Evolutionary conservation across 2,113 vertebrate species (phyloP).

Genomic region (Gopherus flavomarginatus): DNA sequence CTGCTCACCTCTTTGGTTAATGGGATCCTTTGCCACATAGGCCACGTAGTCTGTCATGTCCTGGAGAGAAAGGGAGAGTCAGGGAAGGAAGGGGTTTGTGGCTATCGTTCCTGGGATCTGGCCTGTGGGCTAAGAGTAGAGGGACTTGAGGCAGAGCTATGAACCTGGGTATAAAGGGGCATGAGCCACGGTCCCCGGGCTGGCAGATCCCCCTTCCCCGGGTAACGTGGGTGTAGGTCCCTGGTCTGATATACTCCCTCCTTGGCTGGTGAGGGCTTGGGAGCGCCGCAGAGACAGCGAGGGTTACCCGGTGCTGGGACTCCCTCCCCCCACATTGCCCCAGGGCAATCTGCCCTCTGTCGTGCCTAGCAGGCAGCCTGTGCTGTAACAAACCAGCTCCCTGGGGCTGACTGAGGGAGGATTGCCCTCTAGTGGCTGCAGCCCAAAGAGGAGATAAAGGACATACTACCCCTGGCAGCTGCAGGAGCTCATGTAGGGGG

Average conservation of each 20-base stretch:
- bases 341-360: not conserved
- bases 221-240: too few species aligned
- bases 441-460: not conserved
- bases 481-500: not conserved
- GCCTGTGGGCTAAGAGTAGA: too few species aligned
- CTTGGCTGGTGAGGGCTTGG: rapidly evolving
- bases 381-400: not conserved
- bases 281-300: not conserved
- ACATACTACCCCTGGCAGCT: not conserved
- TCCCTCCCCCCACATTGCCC: not conserved
- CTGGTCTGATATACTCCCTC: not conserved
- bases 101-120: not conserved
- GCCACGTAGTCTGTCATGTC: conserved; percentile 88
- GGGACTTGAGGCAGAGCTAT: not conserved
- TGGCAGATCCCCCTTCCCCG: not conserved
- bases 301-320: rapidly evolving
- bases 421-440: not conserved
- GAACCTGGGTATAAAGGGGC: not conserved
- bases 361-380: too few species aligned
- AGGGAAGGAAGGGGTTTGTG: not conserved
- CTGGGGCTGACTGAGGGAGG: not conserved
- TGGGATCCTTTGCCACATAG: conserved; percentile 86
- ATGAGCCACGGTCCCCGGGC: not conserved
- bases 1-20: conserved; percentile 85
- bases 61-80: conserved; percentile 71